These are phyloP conservation scores for Agriopis aurantiaria DNA, from an alignment of 2,888 invertebrate species.

Conservation along the genomic window DNA sequence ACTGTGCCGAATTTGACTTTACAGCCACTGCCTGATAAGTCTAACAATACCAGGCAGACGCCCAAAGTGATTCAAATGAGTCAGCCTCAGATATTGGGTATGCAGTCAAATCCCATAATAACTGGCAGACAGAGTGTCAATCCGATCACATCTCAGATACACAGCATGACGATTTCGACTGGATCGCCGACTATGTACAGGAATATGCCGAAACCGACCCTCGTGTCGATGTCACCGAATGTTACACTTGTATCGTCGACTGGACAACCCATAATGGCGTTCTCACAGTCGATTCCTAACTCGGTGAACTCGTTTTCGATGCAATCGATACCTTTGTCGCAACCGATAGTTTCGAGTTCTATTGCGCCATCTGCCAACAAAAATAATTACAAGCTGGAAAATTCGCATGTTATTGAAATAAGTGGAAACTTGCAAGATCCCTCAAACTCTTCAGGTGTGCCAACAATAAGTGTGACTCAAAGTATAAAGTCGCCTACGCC, in stretches of 20 bases:
- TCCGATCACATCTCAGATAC: conserved; percentile 82
- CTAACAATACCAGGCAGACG: conserved; percentile 71
- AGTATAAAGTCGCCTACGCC: conserved; percentile 81
- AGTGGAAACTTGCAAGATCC: conserved; percentile 79
- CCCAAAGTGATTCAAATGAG: conserved; percentile 82
- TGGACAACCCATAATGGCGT: conserved; percentile 82
- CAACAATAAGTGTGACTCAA: conserved; percentile 81
- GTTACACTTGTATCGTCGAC: conserved; percentile 79
- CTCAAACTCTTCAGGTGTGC: conserved; percentile 67
- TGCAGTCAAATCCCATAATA: conserved; percentile 70
- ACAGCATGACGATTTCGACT: conserved; percentile 75
- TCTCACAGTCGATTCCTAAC: conserved; percentile 78
- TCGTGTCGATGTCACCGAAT: conserved; percentile 77
- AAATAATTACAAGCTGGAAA: conserved; percentile 76
- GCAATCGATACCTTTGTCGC: conserved; percentile 80
- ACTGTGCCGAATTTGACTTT: conserved; percentile 79
- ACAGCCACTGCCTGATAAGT: conserved; percentile 81
- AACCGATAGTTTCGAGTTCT: conserved; percentile 82
- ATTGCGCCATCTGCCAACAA: conserved; percentile 75
- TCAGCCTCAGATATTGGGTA: conserved; percentile 64
- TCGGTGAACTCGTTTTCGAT: conserved; percentile 72
- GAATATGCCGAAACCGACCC: conserved; percentile 69
- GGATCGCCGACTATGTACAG: conserved; percentile 72
- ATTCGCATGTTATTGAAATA: conserved; percentile 81
- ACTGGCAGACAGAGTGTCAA: conserved; percentile 76